phyloP scores from a whole-genome alignment of 37 sponge, comb jelly and placozoan genomes.

The Mnemiopsis leidyi region DNA sequence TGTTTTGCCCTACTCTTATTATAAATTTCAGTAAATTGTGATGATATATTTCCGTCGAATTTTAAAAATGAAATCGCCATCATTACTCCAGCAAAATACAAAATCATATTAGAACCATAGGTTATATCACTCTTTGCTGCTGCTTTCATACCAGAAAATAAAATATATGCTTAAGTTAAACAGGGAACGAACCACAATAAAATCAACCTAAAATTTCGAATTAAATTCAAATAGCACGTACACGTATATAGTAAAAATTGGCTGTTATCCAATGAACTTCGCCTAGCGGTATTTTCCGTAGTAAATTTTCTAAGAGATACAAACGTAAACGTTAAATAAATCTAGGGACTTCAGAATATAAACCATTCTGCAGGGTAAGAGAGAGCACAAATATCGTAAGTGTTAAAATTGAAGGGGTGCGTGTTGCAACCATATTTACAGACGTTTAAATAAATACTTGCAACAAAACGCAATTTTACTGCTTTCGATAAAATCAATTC shows the following conservation, averaged over 20 bases:
- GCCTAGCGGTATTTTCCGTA: background rate
- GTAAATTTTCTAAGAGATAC: background rate
- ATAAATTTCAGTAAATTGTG: no score
- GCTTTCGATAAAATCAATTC: background rate
- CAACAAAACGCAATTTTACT: background rate
- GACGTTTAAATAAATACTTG: background rate
- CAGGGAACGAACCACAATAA: constrained; percentile 17
- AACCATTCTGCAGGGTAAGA: background rate
- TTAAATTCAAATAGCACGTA: constrained; percentile 37
- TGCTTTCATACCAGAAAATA: background rate
- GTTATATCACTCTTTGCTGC: background rate
- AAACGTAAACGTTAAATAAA: no score
- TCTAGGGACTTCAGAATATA: no score
- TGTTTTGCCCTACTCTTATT: no score
- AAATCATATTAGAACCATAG: constrained; percentile 30
- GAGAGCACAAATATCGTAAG: background rate
- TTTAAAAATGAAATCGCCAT: no score
- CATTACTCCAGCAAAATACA: constrained; percentile 20
- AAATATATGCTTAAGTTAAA: constrained; percentile 21
- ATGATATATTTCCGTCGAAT: no score
- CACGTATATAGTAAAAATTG: constrained; percentile 19
- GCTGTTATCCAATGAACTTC: background rate
- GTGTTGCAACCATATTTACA: background rate
- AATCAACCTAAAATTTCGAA: constrained; percentile 12
- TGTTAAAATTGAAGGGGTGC: no score